These are phyloP conservation scores for Drosophila grimshawi DNA, from an alignment of 1,140 invertebrate genomes.

Conservation along the genomic window DNA sequence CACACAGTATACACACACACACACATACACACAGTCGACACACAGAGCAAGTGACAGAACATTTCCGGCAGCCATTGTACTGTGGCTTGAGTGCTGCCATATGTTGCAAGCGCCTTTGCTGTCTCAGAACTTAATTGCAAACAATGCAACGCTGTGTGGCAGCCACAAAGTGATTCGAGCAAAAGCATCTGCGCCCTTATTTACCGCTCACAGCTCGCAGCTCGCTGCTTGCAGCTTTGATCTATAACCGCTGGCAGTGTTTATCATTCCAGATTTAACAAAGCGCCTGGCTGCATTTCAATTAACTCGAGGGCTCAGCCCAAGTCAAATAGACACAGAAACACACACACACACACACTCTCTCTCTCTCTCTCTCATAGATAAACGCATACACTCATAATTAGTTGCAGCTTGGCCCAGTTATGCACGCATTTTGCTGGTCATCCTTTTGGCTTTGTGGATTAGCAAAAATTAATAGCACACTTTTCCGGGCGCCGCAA, in stretches of 20 bases:
- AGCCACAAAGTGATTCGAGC: conserved; percentile 48
- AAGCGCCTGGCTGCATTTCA: conserved; percentile 67
- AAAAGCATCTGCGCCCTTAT: conserved; percentile 29
- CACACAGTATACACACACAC: neutral
- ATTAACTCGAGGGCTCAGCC: conserved; percentile 61
- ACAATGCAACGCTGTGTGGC: conserved; percentile 46
- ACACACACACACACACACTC: conserved; percentile 20
- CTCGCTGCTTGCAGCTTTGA: conserved; percentile 8
- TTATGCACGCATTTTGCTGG: conserved; percentile 48
- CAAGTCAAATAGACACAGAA: conserved; percentile 63
- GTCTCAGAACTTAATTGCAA: conserved; percentile 73
- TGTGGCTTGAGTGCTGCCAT: conserved; percentile 67
- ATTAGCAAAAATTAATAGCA: conserved; percentile 13
- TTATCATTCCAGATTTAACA: conserved; percentile 69
- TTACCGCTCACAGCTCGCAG: neutral
- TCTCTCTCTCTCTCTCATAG: neutral
- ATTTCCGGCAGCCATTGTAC: conserved; percentile 72
- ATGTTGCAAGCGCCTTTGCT: conserved; percentile 49
- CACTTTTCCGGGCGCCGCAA: conserved; percentile 26
- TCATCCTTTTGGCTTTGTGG: conserved; percentile 11
- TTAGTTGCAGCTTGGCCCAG: conserved; percentile 26
- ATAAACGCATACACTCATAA: neutral
- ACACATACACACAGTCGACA: neutral
- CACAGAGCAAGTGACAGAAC: conserved; percentile 15
- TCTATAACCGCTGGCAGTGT: conserved; percentile 32